These are phyloP conservation scores for Holothuria leucospilota DNA, from an alignment of 53 echinoderm and acorn worm genomes.

Conservation along the genomic window DNA sequence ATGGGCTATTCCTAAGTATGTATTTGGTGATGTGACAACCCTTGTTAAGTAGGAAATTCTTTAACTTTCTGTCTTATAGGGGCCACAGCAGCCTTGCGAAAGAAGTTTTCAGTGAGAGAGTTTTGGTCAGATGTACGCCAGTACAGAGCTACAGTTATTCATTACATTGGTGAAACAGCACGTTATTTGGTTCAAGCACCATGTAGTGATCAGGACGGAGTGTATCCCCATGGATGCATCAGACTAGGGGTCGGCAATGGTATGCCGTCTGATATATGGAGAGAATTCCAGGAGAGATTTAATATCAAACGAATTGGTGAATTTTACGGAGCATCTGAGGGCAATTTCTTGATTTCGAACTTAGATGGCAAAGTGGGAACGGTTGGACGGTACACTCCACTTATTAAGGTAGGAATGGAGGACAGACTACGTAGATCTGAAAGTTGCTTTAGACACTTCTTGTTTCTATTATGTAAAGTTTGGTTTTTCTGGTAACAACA, in stretches of 20 bases:
- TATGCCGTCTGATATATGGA: constrained; percentile 78
- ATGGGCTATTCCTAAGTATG: too few species aligned
- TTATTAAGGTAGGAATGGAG: constrained; percentile 58
- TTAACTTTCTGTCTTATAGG: constrained; percentile 30
- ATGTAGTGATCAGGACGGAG: constrained; percentile 65
- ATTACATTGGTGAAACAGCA: constrained; percentile 91
- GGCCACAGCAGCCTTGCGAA: constrained; percentile 68
- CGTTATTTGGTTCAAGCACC: constrained; percentile 72
- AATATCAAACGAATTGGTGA: constrained; percentile 73
- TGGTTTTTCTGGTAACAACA: too few species aligned
- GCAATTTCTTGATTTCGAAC: constrained; percentile 69
- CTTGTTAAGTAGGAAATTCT: too few species aligned
- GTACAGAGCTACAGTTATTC: constrained; percentile 76
- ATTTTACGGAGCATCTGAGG: constrained; percentile 84
- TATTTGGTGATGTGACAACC: too few species aligned
- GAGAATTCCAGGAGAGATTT: constrained; percentile 75
- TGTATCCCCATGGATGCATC: constrained; percentile 59
- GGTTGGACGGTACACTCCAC: constrained; percentile 72
- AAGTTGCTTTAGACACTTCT: too few species aligned
- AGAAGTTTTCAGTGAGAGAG: constrained; percentile 77
- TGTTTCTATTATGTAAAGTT: too few species aligned
- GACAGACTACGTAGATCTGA: too few species aligned
- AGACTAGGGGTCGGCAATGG: constrained; percentile 81
- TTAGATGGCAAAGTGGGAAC: constrained; percentile 74
- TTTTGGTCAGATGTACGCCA: constrained; percentile 85